A percentile compares a stretch with the other conserved stretches of the same genome.
These are phyloP conservation scores for Eristalinus sepulchralis DNA, from an alignment of 2,888 invertebrate species.

Conservation along the genomic window DNA sequence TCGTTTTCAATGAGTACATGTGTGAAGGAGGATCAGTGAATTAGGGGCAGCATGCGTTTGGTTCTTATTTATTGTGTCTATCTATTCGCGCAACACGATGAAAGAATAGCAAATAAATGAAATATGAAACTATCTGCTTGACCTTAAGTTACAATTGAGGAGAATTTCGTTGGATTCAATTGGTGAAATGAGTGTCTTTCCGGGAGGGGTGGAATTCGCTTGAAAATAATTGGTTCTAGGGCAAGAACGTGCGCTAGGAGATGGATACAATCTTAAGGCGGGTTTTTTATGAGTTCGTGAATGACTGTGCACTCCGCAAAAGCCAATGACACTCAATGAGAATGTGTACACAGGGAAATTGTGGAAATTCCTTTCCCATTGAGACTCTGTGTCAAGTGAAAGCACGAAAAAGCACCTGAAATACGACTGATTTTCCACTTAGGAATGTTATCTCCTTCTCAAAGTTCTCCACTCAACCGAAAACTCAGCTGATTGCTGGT, in stretches of 20 bases:
- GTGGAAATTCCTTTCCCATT: too few relatives aligned
- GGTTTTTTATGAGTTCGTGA: neutral
- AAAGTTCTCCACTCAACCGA: neutral
- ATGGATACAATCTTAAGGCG: neutral
- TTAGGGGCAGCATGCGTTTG: constrained; percentile 9
- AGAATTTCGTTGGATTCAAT: neutral
- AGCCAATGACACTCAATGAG: too few relatives aligned
- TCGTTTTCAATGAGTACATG: neutral
- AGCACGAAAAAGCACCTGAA: neutral
- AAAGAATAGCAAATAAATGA: neutral
- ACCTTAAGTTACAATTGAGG: neutral
- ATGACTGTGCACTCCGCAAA: neutral
- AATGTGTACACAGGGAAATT: too few relatives aligned
- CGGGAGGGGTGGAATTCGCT: neutral
- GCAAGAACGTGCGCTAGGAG: neutral
- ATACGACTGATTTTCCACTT: neutral
- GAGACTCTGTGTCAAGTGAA: neutral
- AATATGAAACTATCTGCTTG: neutral
- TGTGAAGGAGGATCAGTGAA: constrained; percentile 21
- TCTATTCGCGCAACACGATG: neutral
- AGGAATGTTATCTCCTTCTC: neutral
- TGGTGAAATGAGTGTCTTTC: neutral
- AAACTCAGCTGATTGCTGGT: neutral
- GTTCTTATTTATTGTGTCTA: neutral
- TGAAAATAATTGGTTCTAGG: neutral